These are phyloP conservation scores for Toxotes lorentzi DNA, from an alignment of 2,797 vertebrate genomes.

Conservation along the genomic window DNA sequence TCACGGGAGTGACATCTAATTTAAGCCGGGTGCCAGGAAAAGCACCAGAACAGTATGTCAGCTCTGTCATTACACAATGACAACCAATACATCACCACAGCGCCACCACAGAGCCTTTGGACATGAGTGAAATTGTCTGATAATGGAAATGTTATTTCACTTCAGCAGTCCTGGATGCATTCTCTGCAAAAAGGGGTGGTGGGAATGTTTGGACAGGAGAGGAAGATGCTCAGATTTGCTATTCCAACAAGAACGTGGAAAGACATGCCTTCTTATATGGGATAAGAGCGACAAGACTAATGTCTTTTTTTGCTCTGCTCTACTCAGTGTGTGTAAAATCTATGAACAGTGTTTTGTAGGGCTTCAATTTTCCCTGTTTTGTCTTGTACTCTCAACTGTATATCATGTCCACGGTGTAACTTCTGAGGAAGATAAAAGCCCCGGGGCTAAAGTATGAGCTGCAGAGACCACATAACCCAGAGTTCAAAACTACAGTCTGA, in stretches of 20 bases:
- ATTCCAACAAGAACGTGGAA: neutral
- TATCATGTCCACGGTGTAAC: constrained; percentile 23
- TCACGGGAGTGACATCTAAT: constrained; percentile 67
- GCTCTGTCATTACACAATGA: constrained; percentile 60
- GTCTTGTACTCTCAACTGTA: constrained; percentile 16
- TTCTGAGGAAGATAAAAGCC: constrained; percentile 36
- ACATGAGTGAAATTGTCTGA: constrained; percentile 54
- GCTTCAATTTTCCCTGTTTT: constrained; percentile 9
- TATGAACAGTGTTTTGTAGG: constrained; percentile 3
- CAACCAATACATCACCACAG: constrained; percentile 66
- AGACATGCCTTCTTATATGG: neutral
- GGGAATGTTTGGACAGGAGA: constrained; percentile 21
- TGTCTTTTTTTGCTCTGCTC: neutral
- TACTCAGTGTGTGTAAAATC: neutral
- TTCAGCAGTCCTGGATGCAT: constrained; percentile 26
- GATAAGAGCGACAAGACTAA: neutral
- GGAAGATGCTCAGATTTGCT: neutral
- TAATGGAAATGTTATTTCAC: constrained; percentile 71
- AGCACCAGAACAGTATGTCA: constrained; percentile 51
- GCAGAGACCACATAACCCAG: neutral
- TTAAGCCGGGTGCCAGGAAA: constrained; percentile 49
- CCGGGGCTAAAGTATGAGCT: constrained; percentile 37
- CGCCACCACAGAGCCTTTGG: neutral
- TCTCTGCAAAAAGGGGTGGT: constrained; percentile 1
- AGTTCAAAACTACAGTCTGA: constrained; percentile 46